Percentiles rank a stretch among this genome's conserved stretches.
Conservation (phyloP, 2,797 vertebrate genomes). For the Pelobates cultripes region DNA sequence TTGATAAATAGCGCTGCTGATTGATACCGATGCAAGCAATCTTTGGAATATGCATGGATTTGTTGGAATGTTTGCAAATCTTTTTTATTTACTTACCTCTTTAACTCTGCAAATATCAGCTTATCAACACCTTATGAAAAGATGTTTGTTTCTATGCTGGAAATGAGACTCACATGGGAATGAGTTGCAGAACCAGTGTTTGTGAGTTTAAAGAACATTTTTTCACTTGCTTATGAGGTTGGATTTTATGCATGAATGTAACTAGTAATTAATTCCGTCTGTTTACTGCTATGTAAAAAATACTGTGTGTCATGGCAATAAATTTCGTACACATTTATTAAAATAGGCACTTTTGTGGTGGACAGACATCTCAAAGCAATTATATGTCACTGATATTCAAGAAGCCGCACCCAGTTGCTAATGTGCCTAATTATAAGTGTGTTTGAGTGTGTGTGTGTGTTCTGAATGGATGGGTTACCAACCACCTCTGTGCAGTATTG, state of each 20-base stretch:
- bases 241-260: slow-evolving; percentile 22
- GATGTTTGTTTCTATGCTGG: slow-evolving; percentile 20
- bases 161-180: slow-evolving; percentile 14
- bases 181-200: slow-evolving; percentile 3
- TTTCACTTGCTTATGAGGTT: background rate
- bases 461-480: too few relatives aligned
- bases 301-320: background rate
- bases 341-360: background rate
- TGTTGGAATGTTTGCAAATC: slow-evolving; percentile 47
- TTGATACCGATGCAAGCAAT: slow-evolving; percentile 35
- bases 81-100: slow-evolving; percentile 45
- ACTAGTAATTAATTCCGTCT: slow-evolving; percentile 12
- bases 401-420: too few relatives aligned
- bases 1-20: slow-evolving; percentile 47
- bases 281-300: slow-evolving; percentile 3
- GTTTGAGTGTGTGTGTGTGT: too few relatives aligned
- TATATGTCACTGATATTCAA: background rate
- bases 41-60: slow-evolving; percentile 24
- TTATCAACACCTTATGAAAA: slow-evolving; percentile 38
- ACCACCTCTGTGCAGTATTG: too few relatives aligned
- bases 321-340: background rate
- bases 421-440: too few relatives aligned
- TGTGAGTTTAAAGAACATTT: slow-evolving; percentile 2
- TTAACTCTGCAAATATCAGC: slow-evolving; percentile 36
- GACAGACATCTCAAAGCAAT: background rate